Percentiles rank a stretch among this genome's conserved stretches.
Evolutionary conservation across 2,113 vertebrate genomes (phyloP).

Genomic region (Thymallus thymallus): DNA sequence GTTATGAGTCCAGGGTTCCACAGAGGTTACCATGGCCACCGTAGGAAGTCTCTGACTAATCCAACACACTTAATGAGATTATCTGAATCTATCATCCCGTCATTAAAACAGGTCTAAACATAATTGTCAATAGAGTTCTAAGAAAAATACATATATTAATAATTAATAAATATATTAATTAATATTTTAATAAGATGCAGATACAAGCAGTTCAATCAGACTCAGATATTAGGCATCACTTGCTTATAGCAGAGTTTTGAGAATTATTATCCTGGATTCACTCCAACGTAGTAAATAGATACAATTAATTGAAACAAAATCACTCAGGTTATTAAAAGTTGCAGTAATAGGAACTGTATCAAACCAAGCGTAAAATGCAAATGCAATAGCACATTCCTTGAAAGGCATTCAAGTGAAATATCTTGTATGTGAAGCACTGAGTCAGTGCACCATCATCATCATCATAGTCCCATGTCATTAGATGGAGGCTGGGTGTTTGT

Average conservation of each 20-base stretch:
- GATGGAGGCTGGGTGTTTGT: neutral
- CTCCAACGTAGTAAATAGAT: constrained; percentile 21
- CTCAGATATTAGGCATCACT: neutral
- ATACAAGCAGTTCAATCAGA: neutral
- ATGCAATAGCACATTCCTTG: constrained; percentile 7
- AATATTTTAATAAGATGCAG: neutral
- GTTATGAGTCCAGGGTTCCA: constrained; percentile 34
- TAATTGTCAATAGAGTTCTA: neutral
- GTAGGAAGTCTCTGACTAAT: neutral
- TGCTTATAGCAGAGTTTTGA: neutral
- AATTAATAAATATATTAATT: too few relatives aligned
- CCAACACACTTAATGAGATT: constrained; percentile 3
- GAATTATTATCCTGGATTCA: neutral
- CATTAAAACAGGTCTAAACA: neutral
- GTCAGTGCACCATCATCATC: constrained; percentile 24
- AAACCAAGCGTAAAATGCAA: constrained; percentile 50
- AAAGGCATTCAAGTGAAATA: constrained; percentile 49
- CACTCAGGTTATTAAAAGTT: constrained; percentile 2
- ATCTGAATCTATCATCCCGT: constrained; percentile 11
- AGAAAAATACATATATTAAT: neutral
- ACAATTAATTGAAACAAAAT: constrained; percentile 26
- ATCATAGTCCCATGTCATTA: constrained; percentile 23
- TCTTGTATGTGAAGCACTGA: constrained; percentile 3
- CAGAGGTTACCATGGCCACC: constrained; percentile 34
- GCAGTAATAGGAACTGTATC: constrained; percentile 29